Evolutionary conservation across 2,888 invertebrate genomes (phyloP).

Genomic region (Melangyna quadrimaculata): DNA sequence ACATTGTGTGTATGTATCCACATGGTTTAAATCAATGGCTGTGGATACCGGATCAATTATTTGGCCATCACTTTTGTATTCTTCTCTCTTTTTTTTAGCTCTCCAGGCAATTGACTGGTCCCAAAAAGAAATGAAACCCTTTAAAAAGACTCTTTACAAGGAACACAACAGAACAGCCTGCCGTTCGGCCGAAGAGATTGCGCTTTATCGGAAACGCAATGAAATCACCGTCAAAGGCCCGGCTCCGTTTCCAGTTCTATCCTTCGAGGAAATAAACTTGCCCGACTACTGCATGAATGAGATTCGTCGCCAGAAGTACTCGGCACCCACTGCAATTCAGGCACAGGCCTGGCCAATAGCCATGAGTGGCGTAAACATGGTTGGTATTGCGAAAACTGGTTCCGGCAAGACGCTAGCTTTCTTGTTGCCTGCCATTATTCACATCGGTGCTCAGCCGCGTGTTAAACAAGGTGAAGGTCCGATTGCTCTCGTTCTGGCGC

Average conservation of each 20-base stretch:
- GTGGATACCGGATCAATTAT: neutral
- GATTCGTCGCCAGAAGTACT: slow-evolving; percentile 84
- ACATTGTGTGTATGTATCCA: neutral
- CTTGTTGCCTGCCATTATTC: slow-evolving; percentile 89
- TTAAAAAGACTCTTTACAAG: slow-evolving; percentile 89
- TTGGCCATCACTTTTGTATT: neutral
- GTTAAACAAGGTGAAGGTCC: slow-evolving; percentile 89
- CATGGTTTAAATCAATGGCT: neutral
- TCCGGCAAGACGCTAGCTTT: slow-evolving; percentile 88
- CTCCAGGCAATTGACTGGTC: slow-evolving; percentile 81
- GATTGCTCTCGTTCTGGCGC: slow-evolving; percentile 88
- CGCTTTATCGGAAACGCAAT: slow-evolving; percentile 84
- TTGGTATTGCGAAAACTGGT: slow-evolving; percentile 90
- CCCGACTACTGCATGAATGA: slow-evolving; percentile 86
- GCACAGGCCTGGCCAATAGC: slow-evolving; percentile 92
- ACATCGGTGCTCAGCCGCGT: slow-evolving; percentile 89
- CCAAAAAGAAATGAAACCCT: slow-evolving; percentile 83
- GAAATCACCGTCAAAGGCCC: slow-evolving; percentile 87
- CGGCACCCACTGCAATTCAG: slow-evolving; percentile 89
- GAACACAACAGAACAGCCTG: slow-evolving; percentile 84
- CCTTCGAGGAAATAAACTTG: slow-evolving; percentile 78
- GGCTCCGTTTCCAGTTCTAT: neutral
- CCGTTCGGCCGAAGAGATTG: slow-evolving; percentile 85
- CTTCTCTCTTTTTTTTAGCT: neutral
- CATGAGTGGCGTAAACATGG: slow-evolving; percentile 88